Percentiles rank a stretch among this genome's conserved stretches.
Evolutionary conservation across 2,888 invertebrate genomes (phyloP).

Genomic region (Chrysodeixis includens): DNA sequence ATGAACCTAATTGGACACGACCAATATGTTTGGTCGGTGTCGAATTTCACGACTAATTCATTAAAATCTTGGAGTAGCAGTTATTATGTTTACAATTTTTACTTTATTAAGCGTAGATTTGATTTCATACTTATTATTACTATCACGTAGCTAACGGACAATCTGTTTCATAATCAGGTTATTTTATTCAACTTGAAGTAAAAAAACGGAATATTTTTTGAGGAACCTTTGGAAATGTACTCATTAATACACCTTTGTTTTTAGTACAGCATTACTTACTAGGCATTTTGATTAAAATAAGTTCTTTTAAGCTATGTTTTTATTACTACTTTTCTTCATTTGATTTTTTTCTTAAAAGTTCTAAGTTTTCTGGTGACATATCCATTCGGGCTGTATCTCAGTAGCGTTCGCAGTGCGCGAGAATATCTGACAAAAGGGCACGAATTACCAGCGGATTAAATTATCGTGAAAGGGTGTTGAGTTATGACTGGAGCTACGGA

Average conservation of each 20-base stretch:
- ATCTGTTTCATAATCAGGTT: too few species aligned
- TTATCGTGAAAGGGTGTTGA: constrained; percentile 75
- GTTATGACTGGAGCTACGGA: constrained; percentile 68
- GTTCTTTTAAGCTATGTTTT: too few species aligned
- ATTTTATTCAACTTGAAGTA: too few species aligned
- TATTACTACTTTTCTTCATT: too few species aligned
- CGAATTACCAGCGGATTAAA: constrained; percentile 75
- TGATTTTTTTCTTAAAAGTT: too few species aligned
- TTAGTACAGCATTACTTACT: too few species aligned
- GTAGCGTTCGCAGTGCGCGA: constrained; percentile 49
- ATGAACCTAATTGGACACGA: constrained; percentile 1
- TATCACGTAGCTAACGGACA: too few species aligned
- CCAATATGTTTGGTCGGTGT: not conserved
- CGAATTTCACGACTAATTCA: not conserved
- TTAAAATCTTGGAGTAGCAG: not conserved
- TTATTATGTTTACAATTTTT: not conserved
- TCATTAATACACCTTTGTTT: too few species aligned
- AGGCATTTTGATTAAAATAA: too few species aligned
- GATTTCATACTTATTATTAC: too few species aligned
- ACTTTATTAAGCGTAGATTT: not conserved
- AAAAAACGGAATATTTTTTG: too few species aligned
- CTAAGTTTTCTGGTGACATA: constrained; percentile 14
- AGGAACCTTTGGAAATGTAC: too few species aligned
- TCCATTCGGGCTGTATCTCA: constrained; percentile 32
- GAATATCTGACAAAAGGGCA: constrained; percentile 71